Percentiles rank a stretch among this genome's conserved stretches.
Conservation (phyloP, 30 jellyfish, hydroid and myxozoan species). For the Mastigias papua region DNA sequence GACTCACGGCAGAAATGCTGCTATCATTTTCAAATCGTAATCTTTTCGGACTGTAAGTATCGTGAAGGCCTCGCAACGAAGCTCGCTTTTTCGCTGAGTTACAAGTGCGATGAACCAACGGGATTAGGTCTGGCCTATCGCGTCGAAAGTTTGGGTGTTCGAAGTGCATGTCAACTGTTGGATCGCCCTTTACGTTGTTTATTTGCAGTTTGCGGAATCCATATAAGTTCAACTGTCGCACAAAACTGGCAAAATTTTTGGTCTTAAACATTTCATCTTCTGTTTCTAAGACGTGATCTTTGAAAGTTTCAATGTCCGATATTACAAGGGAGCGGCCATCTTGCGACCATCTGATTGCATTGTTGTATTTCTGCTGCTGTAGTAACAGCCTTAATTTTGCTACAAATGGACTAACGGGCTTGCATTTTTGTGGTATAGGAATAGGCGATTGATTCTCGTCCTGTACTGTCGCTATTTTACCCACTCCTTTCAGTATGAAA, state of each 20-base stretch:
- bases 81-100: conserved; percentile 65
- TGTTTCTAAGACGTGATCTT: conserved; percentile 87
- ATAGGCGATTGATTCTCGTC: conserved; percentile 69
- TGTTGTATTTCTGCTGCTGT: conserved; percentile 81
- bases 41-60: conserved; percentile 52
- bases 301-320: conserved; percentile 86
- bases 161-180: conserved; percentile 94
- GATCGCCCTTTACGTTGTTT: conserved; percentile 87
- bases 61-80: conserved; percentile 43
- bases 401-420: conserved; percentile 97
- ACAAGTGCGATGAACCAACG: conserved; percentile 97
- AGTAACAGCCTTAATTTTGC: conserved; percentile 94
- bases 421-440: conserved; percentile 75
- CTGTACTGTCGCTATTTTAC: conserved; percentile 29
- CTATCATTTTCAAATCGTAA: conserved; percentile 42
- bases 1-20: conserved; percentile 28
- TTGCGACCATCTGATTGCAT: conserved; percentile 96
- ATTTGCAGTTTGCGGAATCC: conserved; percentile 96
- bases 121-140: conserved; percentile 95
- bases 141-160: conserved; percentile 97
- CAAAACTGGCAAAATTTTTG: conserved; percentile 96
- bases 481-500: background rate
- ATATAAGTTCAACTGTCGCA: conserved; percentile 92
- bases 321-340: conserved; percentile 95
- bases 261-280: conserved; percentile 99